Conservation (phyloP, 2,113 vertebrate genomes). For the Neofelis nebulosa region DNA sequence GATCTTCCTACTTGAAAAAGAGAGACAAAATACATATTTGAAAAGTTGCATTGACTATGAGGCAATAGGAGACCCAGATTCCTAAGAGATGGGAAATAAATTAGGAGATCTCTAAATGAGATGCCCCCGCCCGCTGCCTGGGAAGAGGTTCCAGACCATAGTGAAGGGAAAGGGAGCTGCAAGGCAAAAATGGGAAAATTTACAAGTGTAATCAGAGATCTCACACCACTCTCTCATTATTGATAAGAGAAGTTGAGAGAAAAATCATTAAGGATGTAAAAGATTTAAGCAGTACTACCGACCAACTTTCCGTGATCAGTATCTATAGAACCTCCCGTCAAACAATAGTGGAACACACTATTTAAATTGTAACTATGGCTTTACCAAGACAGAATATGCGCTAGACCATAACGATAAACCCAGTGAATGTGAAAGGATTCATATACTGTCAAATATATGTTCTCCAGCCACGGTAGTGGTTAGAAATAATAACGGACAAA, state of each 20-base stretch:
- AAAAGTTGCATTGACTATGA: neutral
- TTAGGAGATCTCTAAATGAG: neutral
- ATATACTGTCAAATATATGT: neutral
- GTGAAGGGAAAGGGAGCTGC: neutral
- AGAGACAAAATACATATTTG: neutral
- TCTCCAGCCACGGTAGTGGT: neutral
- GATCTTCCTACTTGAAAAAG: neutral
- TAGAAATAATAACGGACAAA: neutral
- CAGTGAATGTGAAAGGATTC: neutral
- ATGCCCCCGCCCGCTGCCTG: too few relatives aligned
- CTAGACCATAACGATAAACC: neutral
- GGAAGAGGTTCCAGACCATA: neutral
- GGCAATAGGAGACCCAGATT: neutral
- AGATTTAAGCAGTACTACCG: neutral
- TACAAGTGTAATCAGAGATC: neutral
- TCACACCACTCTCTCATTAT: neutral
- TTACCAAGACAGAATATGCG: neutral
- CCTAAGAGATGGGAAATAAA: neutral
- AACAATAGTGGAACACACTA: neutral
- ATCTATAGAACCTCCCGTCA: neutral
- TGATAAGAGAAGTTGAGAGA: neutral
- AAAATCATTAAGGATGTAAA: neutral
- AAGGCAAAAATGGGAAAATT: neutral
- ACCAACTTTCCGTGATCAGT: neutral
- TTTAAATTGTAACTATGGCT: neutral